Base-by-base conservation (phyloP, 2,113 vertebrate species). In the Eupsittula cactorum region DNA sequence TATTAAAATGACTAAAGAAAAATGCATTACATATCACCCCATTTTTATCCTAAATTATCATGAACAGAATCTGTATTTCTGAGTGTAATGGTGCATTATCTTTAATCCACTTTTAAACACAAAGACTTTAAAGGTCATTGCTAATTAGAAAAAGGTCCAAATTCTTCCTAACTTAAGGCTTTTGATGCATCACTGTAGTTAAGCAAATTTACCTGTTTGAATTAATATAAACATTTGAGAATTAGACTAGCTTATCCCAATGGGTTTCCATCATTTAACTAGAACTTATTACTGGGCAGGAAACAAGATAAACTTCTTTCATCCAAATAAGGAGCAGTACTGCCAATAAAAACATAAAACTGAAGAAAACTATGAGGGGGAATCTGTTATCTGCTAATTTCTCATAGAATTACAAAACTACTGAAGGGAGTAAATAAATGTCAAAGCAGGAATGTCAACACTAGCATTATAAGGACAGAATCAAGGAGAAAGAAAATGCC, bases 181-280 rank as follows among this genome's bases (percentile, higher is more conserved):
- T 65, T 69, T 44, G 31, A 87, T 64, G 28, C 47, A 82, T 82
- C 60, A 53, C 8, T 44, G 49, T 2, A 9, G 79, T 88, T 84
- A 92, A 92, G 55, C 29, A 93, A 92, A 82, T 96, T 88, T 95
- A 91, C 85, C 75, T 90, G 57, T 77, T 80, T 70, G 44, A 35
- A 90, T 91, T 97, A 90, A 90, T 70, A 90, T 20, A 90, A 89
- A 93, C 57, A 93, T 86, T 39, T 80, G 60, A 93, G 63, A 95
- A 65, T 93, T 57, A 83, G 59, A 80, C 44, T 80, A 87, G 13
- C n/a, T 85, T 83, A 74, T 94, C 28, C 49, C 60, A 64, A 25
- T 31, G 85, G 68, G 42, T 82, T 94, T 94, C 37, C 27, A 35
- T 55, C 64, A 88, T 86, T 95, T 92, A 69, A 50, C 67, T 74